Evolutionary conservation across 2,888 invertebrate genomes (phyloP).

Genomic region (Cetonia aurata): DNA sequence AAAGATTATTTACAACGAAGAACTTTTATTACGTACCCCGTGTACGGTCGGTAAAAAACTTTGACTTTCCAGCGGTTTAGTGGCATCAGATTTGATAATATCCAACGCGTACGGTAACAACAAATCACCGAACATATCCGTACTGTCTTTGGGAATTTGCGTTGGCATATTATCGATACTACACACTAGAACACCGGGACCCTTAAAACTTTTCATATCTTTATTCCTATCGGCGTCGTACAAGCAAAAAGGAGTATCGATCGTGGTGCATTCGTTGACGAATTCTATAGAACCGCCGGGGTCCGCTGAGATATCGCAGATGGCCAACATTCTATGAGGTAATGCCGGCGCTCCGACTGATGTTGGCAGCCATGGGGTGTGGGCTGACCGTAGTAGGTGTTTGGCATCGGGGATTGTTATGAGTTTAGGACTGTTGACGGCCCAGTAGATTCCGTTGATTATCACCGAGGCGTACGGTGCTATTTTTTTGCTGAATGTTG

Average conservation of each 20-base stretch:
- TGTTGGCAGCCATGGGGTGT: conserved; percentile 93
- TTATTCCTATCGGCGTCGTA: conserved; percentile 99
- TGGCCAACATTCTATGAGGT: conserved; percentile 92
- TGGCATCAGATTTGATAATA: conserved; percentile 88
- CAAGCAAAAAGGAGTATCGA: conserved; percentile 99
- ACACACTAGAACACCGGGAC: conserved; percentile 98
- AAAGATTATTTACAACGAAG: conserved; percentile 8
- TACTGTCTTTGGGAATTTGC: conserved; percentile 96
- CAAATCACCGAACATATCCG: conserved; percentile 97
- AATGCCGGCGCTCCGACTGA: conserved; percentile 89
- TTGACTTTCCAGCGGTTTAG: conserved; percentile 82
- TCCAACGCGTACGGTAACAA: conserved; percentile 90
- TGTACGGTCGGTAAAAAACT: conserved; percentile 79
- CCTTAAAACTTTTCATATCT: conserved; percentile 95
- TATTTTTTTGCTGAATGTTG: conserved; percentile 96
- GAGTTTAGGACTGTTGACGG: conserved; percentile 94
- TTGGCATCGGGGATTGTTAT: conserved; percentile 99
- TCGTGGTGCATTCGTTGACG: conserved; percentile 99
- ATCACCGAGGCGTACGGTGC: conserved; percentile 98
- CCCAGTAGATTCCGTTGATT: conserved; percentile 99
- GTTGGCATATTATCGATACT: conserved; percentile 99
- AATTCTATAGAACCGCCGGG: conserved; percentile 93
- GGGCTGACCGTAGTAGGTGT: conserved; percentile 86
- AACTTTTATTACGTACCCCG: conserved; percentile 69
- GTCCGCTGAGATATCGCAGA: conserved; percentile 99